These are phyloP conservation scores for Trididemnum miniatum DNA, from an alignment of 23 tunicate genomes.

Conservation along the genomic window DNA sequence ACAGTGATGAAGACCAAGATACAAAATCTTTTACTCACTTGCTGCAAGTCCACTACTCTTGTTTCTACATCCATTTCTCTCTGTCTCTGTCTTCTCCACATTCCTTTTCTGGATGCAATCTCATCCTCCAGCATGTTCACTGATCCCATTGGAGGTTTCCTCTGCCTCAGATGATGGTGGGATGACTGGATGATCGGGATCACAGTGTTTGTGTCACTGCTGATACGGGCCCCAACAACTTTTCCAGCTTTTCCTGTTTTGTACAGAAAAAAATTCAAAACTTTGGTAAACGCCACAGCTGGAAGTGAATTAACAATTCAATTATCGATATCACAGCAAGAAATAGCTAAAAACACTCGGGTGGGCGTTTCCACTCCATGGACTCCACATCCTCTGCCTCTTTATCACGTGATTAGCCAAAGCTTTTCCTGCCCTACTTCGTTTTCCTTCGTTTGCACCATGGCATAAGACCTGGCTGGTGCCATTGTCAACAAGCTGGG, in stretches of 20 bases:
- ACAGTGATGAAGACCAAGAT: too few relatives aligned
- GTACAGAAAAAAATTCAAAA: slow-evolving; percentile 2
- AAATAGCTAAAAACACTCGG: too few relatives aligned
- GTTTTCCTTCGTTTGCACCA: too few relatives aligned
- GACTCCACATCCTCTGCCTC: too few relatives aligned
- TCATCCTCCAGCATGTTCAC: slow-evolving; percentile 91
- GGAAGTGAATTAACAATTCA: too few relatives aligned
- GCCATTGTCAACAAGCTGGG: too few relatives aligned
- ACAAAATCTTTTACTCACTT: slow-evolving; percentile 55
- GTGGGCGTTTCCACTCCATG: too few relatives aligned
- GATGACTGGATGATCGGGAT: slow-evolving; percentile 66
- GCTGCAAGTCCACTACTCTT: slow-evolving; percentile 48
- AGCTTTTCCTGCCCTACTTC: too few relatives aligned
- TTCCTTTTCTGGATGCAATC: slow-evolving; percentile 77
- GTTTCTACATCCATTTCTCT: slow-evolving; percentile 65
- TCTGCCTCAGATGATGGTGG: slow-evolving; percentile 55
- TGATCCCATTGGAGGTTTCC: slow-evolving; percentile 83
- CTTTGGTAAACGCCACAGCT: too few relatives aligned
- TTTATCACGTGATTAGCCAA: too few relatives aligned
- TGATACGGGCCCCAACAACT: slow-evolving; percentile 81
- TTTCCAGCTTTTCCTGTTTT: slow-evolving; percentile 88
- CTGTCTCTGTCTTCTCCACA: slow-evolving; percentile 74
- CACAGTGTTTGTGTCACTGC: slow-evolving; percentile 77
- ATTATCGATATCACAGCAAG: too few relatives aligned
- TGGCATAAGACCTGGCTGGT: too few relatives aligned